phyloP scores from a whole-genome alignment of 1,140 invertebrate genomes.

The Hormaphis cornu region DNA sequence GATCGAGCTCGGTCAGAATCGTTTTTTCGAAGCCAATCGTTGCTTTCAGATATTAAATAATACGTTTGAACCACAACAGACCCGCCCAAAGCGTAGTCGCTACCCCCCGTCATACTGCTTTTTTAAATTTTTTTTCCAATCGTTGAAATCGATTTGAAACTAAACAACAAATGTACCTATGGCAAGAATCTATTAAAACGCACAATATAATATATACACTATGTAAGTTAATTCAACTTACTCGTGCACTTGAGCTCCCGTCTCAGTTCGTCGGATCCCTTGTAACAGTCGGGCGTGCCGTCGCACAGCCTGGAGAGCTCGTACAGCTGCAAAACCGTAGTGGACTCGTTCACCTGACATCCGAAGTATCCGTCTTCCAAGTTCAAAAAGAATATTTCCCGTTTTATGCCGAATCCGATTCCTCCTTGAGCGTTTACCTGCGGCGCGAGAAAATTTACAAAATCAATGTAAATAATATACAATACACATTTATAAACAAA shows the following conservation, averaged over 20 bases:
- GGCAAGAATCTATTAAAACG: too few relatives aligned
- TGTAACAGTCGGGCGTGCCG: slow-evolving; percentile 76
- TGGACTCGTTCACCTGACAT: slow-evolving; percentile 92
- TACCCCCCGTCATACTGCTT: too few relatives aligned
- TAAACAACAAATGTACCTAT: too few relatives aligned
- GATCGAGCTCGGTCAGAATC: too few relatives aligned
- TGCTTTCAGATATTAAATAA: too few relatives aligned
- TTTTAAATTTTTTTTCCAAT: not conserved
- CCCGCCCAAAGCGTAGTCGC: too few relatives aligned
- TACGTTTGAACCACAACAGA: too few relatives aligned
- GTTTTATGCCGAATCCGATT: slow-evolving; percentile 67
- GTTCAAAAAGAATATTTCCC: slow-evolving; percentile 92
- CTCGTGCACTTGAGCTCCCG: slow-evolving; percentile 87
- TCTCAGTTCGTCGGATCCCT: slow-evolving; percentile 80
- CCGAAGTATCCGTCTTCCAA: slow-evolving; percentile 94
- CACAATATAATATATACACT: too few relatives aligned
- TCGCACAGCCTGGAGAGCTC: slow-evolving; percentile 91
- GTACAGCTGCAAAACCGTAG: slow-evolving; percentile 85
- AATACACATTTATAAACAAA: too few relatives aligned
- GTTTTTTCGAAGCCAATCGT: too few relatives aligned
- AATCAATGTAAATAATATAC: not conserved
- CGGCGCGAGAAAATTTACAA: slow-evolving; percentile 40
- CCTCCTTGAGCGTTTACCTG: slow-evolving; percentile 65
- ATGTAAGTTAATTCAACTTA: slow-evolving; percentile 51
- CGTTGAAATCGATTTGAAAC: not conserved